Evolutionary conservation across 2,888 invertebrate genomes (phyloP), one percentile per base, ranked within the genome.

Genomic region (Bombylius discolor): DNA sequence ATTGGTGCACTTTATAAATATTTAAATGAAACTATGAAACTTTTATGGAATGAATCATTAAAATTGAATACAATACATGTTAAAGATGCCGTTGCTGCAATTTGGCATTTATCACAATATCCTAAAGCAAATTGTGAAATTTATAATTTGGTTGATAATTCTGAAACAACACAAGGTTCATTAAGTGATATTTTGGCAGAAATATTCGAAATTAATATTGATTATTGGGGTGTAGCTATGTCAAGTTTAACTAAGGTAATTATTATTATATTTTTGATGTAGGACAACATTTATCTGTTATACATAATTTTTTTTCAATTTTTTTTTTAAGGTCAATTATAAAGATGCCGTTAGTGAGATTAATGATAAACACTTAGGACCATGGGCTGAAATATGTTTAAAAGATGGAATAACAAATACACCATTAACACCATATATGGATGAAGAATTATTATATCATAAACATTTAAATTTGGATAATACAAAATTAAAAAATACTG

Each of bases 301-400:
- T 23, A 23, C 3, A 23, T 23, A 39, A 39, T 39, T 39, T 55
- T 8, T 58, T 57, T 61, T 66, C 64, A 68, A 59, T 47, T 55
- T 60, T 39, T 59, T 58, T 57, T 61, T 66, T 64, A 68, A 89
- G 89, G 76, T 81, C 49, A 91, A 92, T 75, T 82, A 91, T 75
- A 80, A 80, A 2, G 81, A 82, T 9, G 85, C 90, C 6, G 87
- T 90, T 0, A 91, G 92, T 64, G 92, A 94, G 66, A 90, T 91
- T 1, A 95, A 95, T 71, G 94, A 95, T 73, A 93, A 93, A 70
- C 95, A 95, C 71, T 81, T 94, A 76, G 83, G 81, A 1, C 92
- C 93, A 23, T 95, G 95, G 95, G 92, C 92, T 0, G 87, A 87
- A 67, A 82, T 89, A 36, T 94, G 94, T 69, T 79, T 83, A 60